phyloP scores from a whole-genome alignment of 2,888 invertebrate genomes.

The Bhutanitis thaidina region DNA sequence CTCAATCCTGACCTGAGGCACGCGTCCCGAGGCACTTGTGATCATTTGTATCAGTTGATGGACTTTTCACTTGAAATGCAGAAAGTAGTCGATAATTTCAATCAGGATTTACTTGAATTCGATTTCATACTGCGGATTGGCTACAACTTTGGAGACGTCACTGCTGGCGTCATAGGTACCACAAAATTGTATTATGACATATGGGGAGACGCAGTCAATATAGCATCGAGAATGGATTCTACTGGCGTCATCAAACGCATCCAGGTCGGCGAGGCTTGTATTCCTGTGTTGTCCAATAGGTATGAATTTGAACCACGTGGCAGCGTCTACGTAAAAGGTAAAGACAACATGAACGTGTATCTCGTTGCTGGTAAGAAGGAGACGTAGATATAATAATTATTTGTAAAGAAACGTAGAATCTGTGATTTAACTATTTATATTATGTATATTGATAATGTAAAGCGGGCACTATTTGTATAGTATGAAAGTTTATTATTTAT shows the following conservation, averaged over 20 bases:
- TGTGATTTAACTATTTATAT: slow-evolving; percentile 63
- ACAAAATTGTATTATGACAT: slow-evolving; percentile 98
- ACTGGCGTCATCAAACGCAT: slow-evolving; percentile 93
- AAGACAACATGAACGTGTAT: slow-evolving; percentile 96
- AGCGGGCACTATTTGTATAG: slow-evolving; percentile 24
- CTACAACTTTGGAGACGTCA: slow-evolving; percentile 96
- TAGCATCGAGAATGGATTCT: slow-evolving; percentile 98
- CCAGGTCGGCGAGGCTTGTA: slow-evolving; percentile 89
- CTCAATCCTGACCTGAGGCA: slow-evolving; percentile 89
- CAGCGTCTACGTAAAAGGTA: slow-evolving; percentile 97
- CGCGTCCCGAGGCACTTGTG: slow-evolving; percentile 83
- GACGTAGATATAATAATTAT: slow-evolving; percentile 43
- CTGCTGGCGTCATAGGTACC: slow-evolving; percentile 97
- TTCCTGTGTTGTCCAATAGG: slow-evolving; percentile 83
- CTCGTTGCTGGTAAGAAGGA: slow-evolving; percentile 81
- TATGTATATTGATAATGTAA: slow-evolving; percentile 28
- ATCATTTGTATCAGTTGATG: slow-evolving; percentile 92
- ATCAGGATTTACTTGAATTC: slow-evolving; percentile 93
- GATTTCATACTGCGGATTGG: slow-evolving; percentile 93
- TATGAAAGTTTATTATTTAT: slow-evolving; percentile 33
- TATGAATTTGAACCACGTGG: slow-evolving; percentile 96
- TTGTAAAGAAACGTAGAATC: slow-evolving; percentile 64
- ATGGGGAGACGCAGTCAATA: slow-evolving; percentile 99
- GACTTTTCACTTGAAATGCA: slow-evolving; percentile 97
- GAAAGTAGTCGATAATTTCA: slow-evolving; percentile 91